A percentile compares a stretch with the other conserved stretches of the same genome.
Evolutionary conservation across 1,140 invertebrate genomes (phyloP).

Genomic region (Drosophila setifemur): DNA sequence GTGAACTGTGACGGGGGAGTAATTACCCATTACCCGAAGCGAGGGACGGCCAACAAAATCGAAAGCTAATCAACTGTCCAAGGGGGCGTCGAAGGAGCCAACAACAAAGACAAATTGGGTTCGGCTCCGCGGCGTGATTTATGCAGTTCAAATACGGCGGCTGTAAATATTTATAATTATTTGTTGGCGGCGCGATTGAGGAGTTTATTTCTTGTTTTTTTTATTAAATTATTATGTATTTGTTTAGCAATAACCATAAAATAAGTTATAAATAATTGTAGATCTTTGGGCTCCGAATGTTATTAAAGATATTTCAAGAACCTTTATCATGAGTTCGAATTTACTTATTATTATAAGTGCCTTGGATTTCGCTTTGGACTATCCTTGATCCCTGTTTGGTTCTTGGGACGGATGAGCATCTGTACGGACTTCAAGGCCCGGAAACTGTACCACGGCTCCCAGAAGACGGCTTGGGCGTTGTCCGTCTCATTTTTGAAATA

Average conservation of each 20-base stretch:
- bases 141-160: not conserved
- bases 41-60: slow-evolving; percentile 8
- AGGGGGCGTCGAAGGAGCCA: slow-evolving; percentile 6
- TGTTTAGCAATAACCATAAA: not conserved
- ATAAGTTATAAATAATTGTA: too few species aligned
- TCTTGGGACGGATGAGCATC: slow-evolving; percentile 63
- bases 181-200: not conserved
- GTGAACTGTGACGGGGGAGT: slow-evolving; percentile 46
- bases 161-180: not conserved
- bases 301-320: too few species aligned
- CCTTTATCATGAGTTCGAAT: not conserved
- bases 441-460: slow-evolving; percentile 67
- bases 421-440: slow-evolving; percentile 60
- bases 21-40: too few species aligned
- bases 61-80: slow-evolving; percentile 31
- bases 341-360: not conserved
- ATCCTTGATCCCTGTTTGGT: slow-evolving; percentile 16
- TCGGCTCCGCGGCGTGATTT: slow-evolving; percentile 9
- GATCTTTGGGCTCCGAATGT: too few species aligned
- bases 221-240: not conserved
- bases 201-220: not conserved
- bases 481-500: slow-evolving; percentile 56
- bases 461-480: slow-evolving; percentile 45
- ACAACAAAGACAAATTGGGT: slow-evolving; percentile 15
- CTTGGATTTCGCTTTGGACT: not conserved